phyloP scores from a whole-genome alignment of 1,140 invertebrate genomes.

The Caenorhabditis remanei region DNA sequence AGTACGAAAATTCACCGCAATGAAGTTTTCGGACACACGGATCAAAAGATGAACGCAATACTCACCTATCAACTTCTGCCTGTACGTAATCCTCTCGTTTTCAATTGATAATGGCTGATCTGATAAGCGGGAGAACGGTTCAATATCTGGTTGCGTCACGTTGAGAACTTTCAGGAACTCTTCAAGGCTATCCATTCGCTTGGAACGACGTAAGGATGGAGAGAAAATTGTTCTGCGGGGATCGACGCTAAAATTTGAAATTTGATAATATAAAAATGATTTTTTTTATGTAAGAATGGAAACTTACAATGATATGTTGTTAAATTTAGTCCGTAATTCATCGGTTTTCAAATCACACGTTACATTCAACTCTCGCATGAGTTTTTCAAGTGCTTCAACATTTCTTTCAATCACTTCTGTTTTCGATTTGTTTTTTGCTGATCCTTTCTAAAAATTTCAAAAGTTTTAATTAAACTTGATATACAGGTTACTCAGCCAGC shows the following conservation, averaged over 20 bases:
- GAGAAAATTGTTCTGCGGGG: slow-evolving; percentile 71
- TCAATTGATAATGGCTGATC: slow-evolving; percentile 38
- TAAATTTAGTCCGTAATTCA: slow-evolving; percentile 68
- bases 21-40: too few species aligned
- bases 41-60: background rate
- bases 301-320: slow-evolving; percentile 73
- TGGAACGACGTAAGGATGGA: slow-evolving; percentile 68
- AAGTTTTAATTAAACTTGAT: background rate
- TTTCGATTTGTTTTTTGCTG: slow-evolving; percentile 68
- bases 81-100: slow-evolving; percentile 58
- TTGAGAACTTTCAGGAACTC: slow-evolving; percentile 32
- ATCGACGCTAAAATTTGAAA: slow-evolving; percentile 67
- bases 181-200: slow-evolving; percentile 21
- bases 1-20: too few species aligned
- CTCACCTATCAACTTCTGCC: slow-evolving; percentile 73
- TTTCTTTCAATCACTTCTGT: slow-evolving; percentile 72
- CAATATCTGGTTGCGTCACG: background rate
- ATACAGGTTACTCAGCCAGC: too few species aligned
- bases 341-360: slow-evolving; percentile 72
- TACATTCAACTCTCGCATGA: slow-evolving; percentile 73
- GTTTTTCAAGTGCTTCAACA: slow-evolving; percentile 75
- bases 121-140: slow-evolving; percentile 32
- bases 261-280: background rate
- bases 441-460: slow-evolving; percentile 31
- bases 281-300: background rate